These are phyloP conservation scores for Prinia subflava DNA, from an alignment of 2,113 vertebrate genomes.

Conservation along the genomic window DNA sequence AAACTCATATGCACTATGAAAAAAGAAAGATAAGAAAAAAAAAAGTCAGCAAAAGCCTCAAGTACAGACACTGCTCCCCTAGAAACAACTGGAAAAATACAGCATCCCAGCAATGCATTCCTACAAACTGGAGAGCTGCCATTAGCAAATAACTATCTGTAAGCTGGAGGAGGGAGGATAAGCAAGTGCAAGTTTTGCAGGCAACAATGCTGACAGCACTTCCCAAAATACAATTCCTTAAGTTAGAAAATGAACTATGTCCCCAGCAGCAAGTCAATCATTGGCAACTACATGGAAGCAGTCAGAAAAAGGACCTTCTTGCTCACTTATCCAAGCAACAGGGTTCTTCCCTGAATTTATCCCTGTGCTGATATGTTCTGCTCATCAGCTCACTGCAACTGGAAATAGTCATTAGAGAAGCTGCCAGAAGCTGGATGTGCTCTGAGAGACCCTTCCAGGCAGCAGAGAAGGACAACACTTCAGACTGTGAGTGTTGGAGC, in stretches of 20 bases:
- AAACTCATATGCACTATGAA: neutral
- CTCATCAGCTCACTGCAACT: neutral
- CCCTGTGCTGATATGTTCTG: neutral
- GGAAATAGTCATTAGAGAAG: neutral
- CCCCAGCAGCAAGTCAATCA: neutral
- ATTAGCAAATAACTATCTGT: neutral
- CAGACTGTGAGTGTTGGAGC: neutral
- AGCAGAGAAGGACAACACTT: neutral
- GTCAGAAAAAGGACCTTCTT: neutral
- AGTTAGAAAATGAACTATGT: neutral
- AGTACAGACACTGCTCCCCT: neutral
- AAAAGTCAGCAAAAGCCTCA: neutral
- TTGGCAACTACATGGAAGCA: neutral
- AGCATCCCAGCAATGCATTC: neutral
- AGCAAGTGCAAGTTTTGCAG: neutral
- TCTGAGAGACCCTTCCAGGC: neutral
- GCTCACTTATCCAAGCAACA: neutral
- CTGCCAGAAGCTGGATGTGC: neutral
- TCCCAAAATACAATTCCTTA: constrained; percentile 18
- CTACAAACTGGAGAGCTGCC: neutral
- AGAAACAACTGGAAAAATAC: constrained; percentile 11
- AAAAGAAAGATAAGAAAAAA: neutral
- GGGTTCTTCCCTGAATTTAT: neutral
- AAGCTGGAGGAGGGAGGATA: neutral
- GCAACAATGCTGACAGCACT: neutral